Percentiles rank a stretch among this genome's conserved stretches.
phyloP scores from a whole-genome alignment of 2,797 vertebrate genomes.

The Meriones psammophilus region DNA sequence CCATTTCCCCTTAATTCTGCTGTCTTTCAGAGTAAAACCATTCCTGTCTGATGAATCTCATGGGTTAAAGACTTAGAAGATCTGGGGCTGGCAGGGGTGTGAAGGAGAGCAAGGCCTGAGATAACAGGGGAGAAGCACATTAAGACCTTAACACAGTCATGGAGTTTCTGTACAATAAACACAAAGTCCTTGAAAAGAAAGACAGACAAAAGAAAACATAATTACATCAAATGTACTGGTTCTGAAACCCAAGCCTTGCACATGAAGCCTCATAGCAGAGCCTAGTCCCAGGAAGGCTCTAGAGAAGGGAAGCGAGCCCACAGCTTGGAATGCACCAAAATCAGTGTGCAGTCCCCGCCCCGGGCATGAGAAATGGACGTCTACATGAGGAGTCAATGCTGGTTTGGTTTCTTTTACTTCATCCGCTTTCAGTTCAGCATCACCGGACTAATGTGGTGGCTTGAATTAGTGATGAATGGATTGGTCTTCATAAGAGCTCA shows the following conservation, averaged over 20 bases:
- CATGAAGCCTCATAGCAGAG: neutral
- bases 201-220: neutral
- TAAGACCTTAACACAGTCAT: neutral
- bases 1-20: neutral
- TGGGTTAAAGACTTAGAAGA: neutral
- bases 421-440: neutral
- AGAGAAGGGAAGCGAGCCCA: neutral
- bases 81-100: too few relatives aligned
- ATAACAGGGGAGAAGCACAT: neutral
- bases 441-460: neutral
- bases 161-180: neutral
- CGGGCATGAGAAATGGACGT: fast-evolving
- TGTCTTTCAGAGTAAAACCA: slow-evolving; percentile 4
- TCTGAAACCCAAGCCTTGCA: neutral
- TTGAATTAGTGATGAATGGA: slow-evolving; percentile 22
- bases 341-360: neutral
- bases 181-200: neutral
- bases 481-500: neutral
- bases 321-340: neutral
- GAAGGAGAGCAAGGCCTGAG: neutral
- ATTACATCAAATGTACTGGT: neutral
- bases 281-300: neutral
- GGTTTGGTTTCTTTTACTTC: neutral
- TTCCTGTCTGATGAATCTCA: neutral
- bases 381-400: neutral